These are phyloP conservation scores for Onychostruthus taczanowskii DNA, from an alignment of 2,113 vertebrate genomes.

Conservation along the genomic window DNA sequence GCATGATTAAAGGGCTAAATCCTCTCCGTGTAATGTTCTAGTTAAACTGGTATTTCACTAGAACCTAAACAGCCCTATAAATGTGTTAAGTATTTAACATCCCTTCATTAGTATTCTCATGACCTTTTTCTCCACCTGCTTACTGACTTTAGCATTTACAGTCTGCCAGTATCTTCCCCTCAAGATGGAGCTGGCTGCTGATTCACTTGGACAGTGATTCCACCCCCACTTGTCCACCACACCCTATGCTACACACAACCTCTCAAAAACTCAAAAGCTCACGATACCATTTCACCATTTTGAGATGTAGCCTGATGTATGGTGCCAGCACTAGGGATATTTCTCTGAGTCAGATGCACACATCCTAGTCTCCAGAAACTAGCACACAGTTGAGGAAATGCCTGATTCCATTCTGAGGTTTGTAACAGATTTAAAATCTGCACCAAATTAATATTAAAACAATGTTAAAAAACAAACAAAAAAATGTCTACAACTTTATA, in stretches of 20 bases:
- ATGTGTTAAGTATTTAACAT: neutral
- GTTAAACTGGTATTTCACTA: neutral
- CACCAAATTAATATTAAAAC: neutral
- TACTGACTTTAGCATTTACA: neutral
- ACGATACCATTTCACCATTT: neutral
- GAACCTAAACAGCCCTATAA: neutral
- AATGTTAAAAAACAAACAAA: neutral
- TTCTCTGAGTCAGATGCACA: neutral
- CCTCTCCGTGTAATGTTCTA: neutral
- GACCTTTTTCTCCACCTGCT: neutral
- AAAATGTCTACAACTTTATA: neutral
- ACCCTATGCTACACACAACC: neutral
- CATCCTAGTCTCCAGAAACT: neutral
- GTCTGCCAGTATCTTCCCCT: neutral
- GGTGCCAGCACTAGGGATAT: neutral
- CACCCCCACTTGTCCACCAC: neutral
- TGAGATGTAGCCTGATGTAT: neutral
- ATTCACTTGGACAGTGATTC: neutral
- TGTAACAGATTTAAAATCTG: neutral
- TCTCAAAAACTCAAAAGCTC: neutral
- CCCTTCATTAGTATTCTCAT: neutral
- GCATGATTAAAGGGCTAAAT: neutral
- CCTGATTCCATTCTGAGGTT: neutral
- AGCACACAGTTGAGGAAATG: neutral
- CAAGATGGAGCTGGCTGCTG: neutral